Evolutionary conservation across 2,888 invertebrate species (phyloP).

Genomic region (Dyspetes luteomarginatus): DNA sequence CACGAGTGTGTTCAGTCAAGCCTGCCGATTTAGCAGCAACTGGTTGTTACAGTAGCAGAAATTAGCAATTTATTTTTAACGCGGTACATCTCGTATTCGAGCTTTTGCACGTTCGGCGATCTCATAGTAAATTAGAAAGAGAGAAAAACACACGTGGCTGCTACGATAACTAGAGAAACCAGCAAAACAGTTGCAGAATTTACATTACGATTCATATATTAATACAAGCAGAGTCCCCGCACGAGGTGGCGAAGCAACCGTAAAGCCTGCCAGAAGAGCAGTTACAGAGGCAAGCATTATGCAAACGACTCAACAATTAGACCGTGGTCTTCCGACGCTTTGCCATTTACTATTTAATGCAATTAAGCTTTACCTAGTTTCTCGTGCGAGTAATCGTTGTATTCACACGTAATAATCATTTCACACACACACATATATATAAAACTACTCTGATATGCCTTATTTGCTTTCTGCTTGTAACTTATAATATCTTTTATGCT

Average conservation of each 20-base stretch:
- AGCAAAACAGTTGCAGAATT: conserved; percentile 57
- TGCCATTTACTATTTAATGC: conserved; percentile 76
- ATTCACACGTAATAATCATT: conserved; percentile 70
- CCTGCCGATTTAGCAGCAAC: conserved; percentile 72
- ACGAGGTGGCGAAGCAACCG: conserved; percentile 61
- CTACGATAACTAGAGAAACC: conserved; percentile 32
- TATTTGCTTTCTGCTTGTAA: conserved; percentile 26
- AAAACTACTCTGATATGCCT: conserved; percentile 7
- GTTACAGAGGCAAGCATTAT: conserved; percentile 78
- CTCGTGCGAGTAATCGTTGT: conserved; percentile 71
- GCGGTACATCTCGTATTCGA: conserved; percentile 60
- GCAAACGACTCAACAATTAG: conserved; percentile 81
- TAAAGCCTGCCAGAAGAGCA: conserved; percentile 66
- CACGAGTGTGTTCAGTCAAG: not conserved
- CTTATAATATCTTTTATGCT: too few species aligned
- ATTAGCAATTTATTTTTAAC: conserved; percentile 79
- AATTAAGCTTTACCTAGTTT: conserved; percentile 64
- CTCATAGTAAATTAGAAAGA: conserved; percentile 18
- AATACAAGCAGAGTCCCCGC: conserved; percentile 58
- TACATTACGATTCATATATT: conserved; percentile 41
- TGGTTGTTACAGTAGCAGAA: conserved; percentile 76
- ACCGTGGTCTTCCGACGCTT: conserved; percentile 72
- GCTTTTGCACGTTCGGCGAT: conserved; percentile 1
- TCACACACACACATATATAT: too few species aligned
- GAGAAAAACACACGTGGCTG: conserved; percentile 32